Evolutionary conservation across 2,113 vertebrate species (phyloP).

Genomic region (Terrapene triunguis): DNA sequence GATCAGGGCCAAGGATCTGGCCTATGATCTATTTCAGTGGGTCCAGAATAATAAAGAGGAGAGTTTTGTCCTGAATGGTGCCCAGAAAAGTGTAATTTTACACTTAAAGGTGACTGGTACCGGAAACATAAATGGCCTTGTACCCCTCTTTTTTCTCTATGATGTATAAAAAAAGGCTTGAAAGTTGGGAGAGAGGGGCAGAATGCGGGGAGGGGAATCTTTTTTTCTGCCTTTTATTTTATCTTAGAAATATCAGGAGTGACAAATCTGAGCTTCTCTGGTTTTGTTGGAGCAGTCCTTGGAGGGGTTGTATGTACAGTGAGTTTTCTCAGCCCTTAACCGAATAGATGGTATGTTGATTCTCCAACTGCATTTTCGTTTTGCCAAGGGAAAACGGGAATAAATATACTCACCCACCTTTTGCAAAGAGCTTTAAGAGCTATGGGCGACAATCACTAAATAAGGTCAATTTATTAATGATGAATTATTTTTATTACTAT

Average conservation of each 20-base stretch:
- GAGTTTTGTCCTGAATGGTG: neutral
- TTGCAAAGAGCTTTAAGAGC: conserved; percentile 2
- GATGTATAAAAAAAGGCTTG: neutral
- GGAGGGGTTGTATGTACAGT: neutral
- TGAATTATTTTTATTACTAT: neutral
- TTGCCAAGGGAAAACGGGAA: neutral
- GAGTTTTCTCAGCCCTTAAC: neutral
- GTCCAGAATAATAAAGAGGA: neutral
- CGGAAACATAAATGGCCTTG: neutral
- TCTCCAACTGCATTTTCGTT: neutral
- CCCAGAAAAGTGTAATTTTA: neutral
- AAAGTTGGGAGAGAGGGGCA: neutral
- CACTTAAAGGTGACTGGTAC: neutral
- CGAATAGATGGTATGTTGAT: neutral
- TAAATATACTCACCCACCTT: neutral
- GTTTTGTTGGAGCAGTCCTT: neutral
- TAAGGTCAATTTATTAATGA: neutral
- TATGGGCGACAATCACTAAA: neutral
- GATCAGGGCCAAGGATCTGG: neutral
- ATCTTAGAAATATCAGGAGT: neutral
- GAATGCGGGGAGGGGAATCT: accelerated
- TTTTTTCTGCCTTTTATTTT: neutral
- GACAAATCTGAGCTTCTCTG: accelerated
- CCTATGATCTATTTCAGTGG: neutral
- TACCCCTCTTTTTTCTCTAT: neutral